Evolutionary conservation across 2,888 invertebrate genomes (phyloP), one percentile per base, ranked within the genome.

Genomic region (Gortyna flavago): DNA sequence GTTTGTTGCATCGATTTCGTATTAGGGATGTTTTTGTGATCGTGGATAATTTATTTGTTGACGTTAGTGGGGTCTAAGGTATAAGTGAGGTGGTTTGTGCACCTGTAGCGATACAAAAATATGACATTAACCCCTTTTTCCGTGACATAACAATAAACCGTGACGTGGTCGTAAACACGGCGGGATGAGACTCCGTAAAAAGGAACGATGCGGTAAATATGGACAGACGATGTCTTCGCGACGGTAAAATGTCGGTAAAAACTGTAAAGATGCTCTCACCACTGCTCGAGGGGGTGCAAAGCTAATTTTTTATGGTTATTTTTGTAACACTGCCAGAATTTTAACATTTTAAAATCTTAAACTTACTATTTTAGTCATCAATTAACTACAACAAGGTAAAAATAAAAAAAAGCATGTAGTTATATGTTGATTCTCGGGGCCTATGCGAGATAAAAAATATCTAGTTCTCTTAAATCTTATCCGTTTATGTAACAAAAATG

Each of bases 131-230:
- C 95, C 95, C 95, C 93, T 93, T 95, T 93, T 91, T 88, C 86
- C 87, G 88, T 88, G 86, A 90, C 91, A 95, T 96, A 94, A 95
- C 94, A 95, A 92, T 96, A 95, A 95, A 94, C 91, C 87, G 89
- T 93, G 94, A 93, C 93, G 90, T 82, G 88, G 80, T 94, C 95
- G 93, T 96, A 96, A 96, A 96, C 93, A 94, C 90, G 87, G 84
- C 86, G 86, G 84, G 94, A 95, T 91, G 92, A 92, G 90, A 87
- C 92, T 93, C 77, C 93, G 93, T 96, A 96, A 96, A 96, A 96
- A 94, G 93, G 91, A 94, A 96, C 93, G 95, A 94, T 87, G 91
- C 93, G 85, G 94, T 96, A 96, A 96, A 96, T 94, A 95, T 93
- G 93, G 95, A 94, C 95, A 93, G 92, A 92, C 94, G 91, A 95